Base-by-base conservation (phyloP, 2,113 vertebrate species). In the Plestiodon gilberti region DNA sequence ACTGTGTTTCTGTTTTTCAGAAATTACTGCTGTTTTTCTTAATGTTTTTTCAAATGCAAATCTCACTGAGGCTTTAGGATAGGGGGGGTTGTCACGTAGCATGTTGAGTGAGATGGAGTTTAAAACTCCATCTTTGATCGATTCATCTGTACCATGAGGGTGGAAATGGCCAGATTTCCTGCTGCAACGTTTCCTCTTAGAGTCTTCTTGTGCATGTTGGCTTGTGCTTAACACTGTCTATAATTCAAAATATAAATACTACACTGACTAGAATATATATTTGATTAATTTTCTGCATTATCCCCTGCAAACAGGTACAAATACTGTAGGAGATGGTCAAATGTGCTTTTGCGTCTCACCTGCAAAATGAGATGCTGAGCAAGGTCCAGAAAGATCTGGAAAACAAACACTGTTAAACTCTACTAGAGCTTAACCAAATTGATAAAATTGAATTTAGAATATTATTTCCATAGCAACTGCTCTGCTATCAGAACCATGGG, bases 381-480 rank as follows among this genome's bases (percentile, higher is more conserved):
- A 89, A 87, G 30, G 59, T 30, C 23, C 22, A 88, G 18, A n/a
- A 75, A 4, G 40, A 67, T 91, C 30, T 75, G 2, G 83, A 88
- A 89, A 71, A 30, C 25, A 86, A 9, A 35, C 25, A 81, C 30
- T 40, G 8, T 2, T 76, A 30, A 88, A 83, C 69, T 78, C 48
- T 79, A 90, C 15, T 17, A 10, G 18, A 76, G 57, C 88, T 88
- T 69, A 91, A 85, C 40, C 74, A 89, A 90, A 74, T 91, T 25
- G 87, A 62, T 88, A 90, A 74, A 20, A 79, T 38, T 75, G 82
- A 88, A 88, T 93, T 90, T 90, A 91, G 90, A 3, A 83, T 28
- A 79, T 85, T 35, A 88, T 94, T 92, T 91, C 92, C 90, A 89
- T 91, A 90, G 93, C 89, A 95, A 93, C 94, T 43, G 87, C 64